These are phyloP conservation scores for Mormoops blainvillei DNA, from an alignment of 2,113 vertebrate genomes.

Conservation along the genomic window DNA sequence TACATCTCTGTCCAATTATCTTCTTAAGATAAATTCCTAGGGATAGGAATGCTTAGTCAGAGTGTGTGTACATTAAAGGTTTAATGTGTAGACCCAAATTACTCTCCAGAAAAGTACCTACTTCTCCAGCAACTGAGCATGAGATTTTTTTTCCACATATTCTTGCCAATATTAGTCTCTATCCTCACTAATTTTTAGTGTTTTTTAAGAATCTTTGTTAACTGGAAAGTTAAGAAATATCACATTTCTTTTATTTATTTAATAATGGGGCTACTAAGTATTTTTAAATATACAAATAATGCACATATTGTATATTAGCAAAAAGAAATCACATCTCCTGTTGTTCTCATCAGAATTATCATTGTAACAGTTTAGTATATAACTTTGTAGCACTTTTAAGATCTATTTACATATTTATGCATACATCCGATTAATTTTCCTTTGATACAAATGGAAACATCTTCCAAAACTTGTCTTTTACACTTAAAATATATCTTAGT, in stretches of 20 bases:
- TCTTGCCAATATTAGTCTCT: neutral
- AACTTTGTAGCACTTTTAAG: neutral
- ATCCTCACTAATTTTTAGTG: neutral
- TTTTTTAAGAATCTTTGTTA: neutral
- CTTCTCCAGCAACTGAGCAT: neutral
- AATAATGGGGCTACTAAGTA: neutral
- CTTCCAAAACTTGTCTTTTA: neutral
- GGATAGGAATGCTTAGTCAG: neutral
- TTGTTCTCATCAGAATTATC: neutral
- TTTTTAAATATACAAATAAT: neutral
- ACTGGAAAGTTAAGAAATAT: neutral
- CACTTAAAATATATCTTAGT: neutral
- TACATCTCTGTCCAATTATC: neutral
- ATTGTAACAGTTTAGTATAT: neutral
- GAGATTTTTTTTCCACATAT: neutral
- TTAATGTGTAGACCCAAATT: neutral
- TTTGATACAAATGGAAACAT: neutral
- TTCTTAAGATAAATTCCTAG: neutral
- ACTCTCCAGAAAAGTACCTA: neutral
- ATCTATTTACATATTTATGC: neutral
- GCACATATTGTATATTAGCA: neutral
- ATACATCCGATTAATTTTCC: neutral
- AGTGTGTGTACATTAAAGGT: neutral
- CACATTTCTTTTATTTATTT: neutral
- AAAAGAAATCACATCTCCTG: neutral